Percentiles rank a stretch among this genome's conserved stretches.
phyloP scores from a whole-genome alignment of 1,140 invertebrate species.

The Pseudomyrmex cubaensis region DNA sequence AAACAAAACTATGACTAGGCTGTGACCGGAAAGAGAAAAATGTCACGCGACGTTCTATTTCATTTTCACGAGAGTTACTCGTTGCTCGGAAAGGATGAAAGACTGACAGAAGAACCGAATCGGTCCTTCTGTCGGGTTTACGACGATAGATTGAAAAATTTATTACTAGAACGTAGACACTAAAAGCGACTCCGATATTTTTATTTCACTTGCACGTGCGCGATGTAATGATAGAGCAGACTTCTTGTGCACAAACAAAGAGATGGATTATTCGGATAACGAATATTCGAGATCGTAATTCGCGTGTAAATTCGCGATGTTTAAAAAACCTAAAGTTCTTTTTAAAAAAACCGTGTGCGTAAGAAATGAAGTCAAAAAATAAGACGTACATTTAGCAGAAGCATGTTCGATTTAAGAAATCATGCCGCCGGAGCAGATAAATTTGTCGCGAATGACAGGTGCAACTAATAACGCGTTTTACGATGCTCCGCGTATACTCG shows the following conservation, averaged over 20 bases:
- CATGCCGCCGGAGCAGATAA: slow-evolving; percentile 2
- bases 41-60: slow-evolving; percentile 14
- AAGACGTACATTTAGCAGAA: not conserved
- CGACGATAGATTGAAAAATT: slow-evolving; percentile 35
- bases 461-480: slow-evolving; percentile 37
- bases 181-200: slow-evolving; percentile 2
- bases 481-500: not conserved
- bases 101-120: not conserved
- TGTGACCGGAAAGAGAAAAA: not conserved
- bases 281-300: not conserved
- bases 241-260: not conserved
- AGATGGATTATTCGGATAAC: not conserved
- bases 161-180: slow-evolving; percentile 2
- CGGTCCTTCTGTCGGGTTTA: too few species aligned
- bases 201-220: not conserved
- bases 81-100: not conserved
- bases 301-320: not conserved
- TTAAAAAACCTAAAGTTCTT: not conserved
- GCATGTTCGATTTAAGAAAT: not conserved
- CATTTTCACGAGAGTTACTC: slow-evolving; percentile 18
- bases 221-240: slow-evolving; percentile 32
- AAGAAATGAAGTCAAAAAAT: not conserved
- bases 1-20: slow-evolving; percentile 30
- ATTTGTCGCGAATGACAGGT: slow-evolving; percentile 43
- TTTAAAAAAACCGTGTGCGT: too few species aligned